These are phyloP conservation scores for Polyommatus icarus DNA, from an alignment of 2,888 invertebrate genomes.

Conservation along the genomic window DNA sequence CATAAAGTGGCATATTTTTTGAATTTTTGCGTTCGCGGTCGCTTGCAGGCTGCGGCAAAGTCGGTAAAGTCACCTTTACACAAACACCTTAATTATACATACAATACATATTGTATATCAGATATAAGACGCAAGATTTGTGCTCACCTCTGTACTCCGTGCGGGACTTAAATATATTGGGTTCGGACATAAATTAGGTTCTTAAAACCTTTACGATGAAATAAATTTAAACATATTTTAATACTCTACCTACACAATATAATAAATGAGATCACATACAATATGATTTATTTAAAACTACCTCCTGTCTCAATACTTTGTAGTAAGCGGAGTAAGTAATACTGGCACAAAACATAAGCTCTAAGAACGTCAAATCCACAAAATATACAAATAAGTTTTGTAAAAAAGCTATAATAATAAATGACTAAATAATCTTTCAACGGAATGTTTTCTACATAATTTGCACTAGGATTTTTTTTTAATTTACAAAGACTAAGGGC, in stretches of 20 bases:
- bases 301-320: constrained; percentile 9
- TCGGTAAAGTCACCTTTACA: too few relatives aligned
- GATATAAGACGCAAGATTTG: neutral
- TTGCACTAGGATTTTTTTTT: neutral
- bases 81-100: too few relatives aligned
- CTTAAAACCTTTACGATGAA: neutral
- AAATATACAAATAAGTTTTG: neutral
- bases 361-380: neutral
- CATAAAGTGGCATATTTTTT: too few relatives aligned
- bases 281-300: constrained; percentile 1
- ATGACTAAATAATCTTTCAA: neutral
- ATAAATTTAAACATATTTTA: neutral
- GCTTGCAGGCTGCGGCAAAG: too few relatives aligned
- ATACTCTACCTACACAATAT: neutral
- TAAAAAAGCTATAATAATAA: neutral
- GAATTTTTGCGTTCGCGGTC: too few relatives aligned
- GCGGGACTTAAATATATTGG: neutral
- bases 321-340: neutral
- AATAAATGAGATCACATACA: constrained; percentile 26
- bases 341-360: constrained; percentile 13
- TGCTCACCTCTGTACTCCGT: neutral
- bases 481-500: neutral
- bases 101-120: too few relatives aligned
- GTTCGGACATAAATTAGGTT: neutral
- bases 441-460: neutral